Base-by-base conservation (phyloP, 2,797 vertebrate species). In the Liasis olivaceus region DNA sequence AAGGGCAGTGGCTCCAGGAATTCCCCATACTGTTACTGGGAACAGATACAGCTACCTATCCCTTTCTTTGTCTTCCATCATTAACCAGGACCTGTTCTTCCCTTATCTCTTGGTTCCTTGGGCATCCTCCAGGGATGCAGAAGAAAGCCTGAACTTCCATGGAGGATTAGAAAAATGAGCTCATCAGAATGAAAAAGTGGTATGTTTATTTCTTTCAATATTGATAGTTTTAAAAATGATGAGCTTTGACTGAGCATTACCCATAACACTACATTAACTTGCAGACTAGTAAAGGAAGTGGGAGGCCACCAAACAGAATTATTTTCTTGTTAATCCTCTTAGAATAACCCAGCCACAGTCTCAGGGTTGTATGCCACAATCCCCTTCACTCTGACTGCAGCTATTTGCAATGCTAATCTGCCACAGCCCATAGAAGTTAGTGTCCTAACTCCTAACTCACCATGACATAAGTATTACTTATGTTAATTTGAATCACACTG, bases 1-100 rank as follows among this genome's bases (percentile, higher is more conserved):
- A 96, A 97, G 96, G 95, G 97, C 96, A 98, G 92, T 96, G 97
- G 96, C 96, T 95, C 95, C 88, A 95, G 95, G 96, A 96, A 97
- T 96, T 97, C 96, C 94, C 95, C 89, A 89, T 96, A 91, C 89
- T 95, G 97, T 97, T 97, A 96, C 97, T 97, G 97, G 96, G 95
- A 97, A 96, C 96, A 97, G 96, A 93, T 95, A 96, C 96, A 97
- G 96, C 60, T 90, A 28, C 15, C 95, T 96, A 95, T 63, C 47
- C 94, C 88, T 66, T 92, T 93, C 94, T 90, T 91, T 88, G 31
- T 95, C 89, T 91, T 94, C 91, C 81, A 54, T 64, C 47, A 59
- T 89, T 91, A 91, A 47, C 64, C 90, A 81, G 59, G 94, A 87
- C 59, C 17, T 1, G 12, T 92, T 94, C 77, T 93, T 81, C 15